A percentile compares a stretch with the other conserved stretches of the same genome.
phyloP scores from a whole-genome alignment of 2,113 vertebrate genomes.

The Loxodonta africana region DNA sequence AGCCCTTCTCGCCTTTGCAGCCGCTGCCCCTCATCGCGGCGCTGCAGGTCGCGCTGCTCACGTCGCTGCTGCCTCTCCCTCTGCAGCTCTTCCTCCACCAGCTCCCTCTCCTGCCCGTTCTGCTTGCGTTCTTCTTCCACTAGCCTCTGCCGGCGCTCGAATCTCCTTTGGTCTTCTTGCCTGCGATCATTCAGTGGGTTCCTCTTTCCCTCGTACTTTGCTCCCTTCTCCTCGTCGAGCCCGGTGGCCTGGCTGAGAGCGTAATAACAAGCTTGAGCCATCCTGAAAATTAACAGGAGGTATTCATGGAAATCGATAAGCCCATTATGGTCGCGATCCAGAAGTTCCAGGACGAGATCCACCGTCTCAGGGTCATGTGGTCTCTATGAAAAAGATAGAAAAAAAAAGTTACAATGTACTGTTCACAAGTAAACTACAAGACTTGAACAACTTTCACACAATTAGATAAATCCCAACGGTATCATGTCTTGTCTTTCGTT shows the following conservation, averaged over 20 bases:
- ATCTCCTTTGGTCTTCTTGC: constrained; percentile 60
- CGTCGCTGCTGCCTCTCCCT: not conserved
- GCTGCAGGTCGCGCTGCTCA: not conserved
- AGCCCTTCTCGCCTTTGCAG: constrained; percentile 58
- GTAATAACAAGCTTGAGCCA: constrained; percentile 86
- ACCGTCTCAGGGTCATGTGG: constrained; percentile 84
- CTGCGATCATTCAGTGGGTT: constrained; percentile 3
- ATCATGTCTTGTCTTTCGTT: not conserved
- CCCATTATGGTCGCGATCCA: constrained; percentile 85
- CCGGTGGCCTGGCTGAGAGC: constrained; percentile 36
- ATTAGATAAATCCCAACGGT: not conserved
- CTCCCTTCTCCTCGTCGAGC: constrained; percentile 39
- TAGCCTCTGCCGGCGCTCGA: not conserved
- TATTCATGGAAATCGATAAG: constrained; percentile 87
- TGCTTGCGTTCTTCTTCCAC: constrained; percentile 60
- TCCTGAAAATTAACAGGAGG: constrained; percentile 84
- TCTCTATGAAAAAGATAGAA: constrained; percentile 77
- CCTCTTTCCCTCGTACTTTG: not conserved
- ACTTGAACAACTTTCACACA: not conserved
- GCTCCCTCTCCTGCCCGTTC: constrained; percentile 47
- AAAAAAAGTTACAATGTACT: not conserved
- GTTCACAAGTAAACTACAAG: not conserved
- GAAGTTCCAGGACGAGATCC: constrained; percentile 85
- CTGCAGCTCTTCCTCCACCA: not conserved
- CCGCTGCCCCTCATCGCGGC: not conserved